Evolutionary conservation across 2,797 vertebrate species (phyloP).

Genomic region (Gila robusta): DNA sequence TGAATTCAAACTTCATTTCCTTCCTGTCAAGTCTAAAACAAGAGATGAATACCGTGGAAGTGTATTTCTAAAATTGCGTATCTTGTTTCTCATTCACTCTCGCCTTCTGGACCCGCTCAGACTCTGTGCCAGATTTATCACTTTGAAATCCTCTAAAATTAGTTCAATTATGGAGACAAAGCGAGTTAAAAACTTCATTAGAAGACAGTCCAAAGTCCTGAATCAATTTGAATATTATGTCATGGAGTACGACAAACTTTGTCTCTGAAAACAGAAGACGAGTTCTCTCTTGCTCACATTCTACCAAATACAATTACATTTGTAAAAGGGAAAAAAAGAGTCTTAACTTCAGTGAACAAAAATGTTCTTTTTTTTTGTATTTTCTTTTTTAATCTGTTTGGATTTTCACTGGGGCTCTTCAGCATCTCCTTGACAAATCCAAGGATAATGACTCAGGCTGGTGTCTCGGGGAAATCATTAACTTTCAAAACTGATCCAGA

Average conservation of each 20-base stretch:
- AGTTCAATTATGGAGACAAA: slow-evolving; percentile 58
- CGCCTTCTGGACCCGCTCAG: slow-evolving; percentile 20
- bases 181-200: slow-evolving; percentile 53
- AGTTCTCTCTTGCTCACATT: slow-evolving; percentile 32
- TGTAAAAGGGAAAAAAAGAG: neutral
- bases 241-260: slow-evolving; percentile 8
- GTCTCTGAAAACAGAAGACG: slow-evolving; percentile 27
- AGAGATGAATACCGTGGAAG: slow-evolving; percentile 26
- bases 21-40: slow-evolving; percentile 23
- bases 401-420: slow-evolving; percentile 40
- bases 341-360: slow-evolving; percentile 21
- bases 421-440: slow-evolving; percentile 51
- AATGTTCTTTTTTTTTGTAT: slow-evolving; percentile 7
- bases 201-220: slow-evolving; percentile 42
- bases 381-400: slow-evolving; percentile 40
- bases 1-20: neutral
- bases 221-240: slow-evolving; percentile 49
- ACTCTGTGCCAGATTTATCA: slow-evolving; percentile 42
- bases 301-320: slow-evolving; percentile 24
- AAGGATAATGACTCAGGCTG: slow-evolving; percentile 53
- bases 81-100: slow-evolving; percentile 12
- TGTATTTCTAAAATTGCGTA: neutral
- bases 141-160: slow-evolving; percentile 55
- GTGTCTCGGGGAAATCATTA: slow-evolving; percentile 53
- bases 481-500: slow-evolving; percentile 49